Conservation (phyloP, 2,797 vertebrate genomes). For the Sparus aurata region DNA sequence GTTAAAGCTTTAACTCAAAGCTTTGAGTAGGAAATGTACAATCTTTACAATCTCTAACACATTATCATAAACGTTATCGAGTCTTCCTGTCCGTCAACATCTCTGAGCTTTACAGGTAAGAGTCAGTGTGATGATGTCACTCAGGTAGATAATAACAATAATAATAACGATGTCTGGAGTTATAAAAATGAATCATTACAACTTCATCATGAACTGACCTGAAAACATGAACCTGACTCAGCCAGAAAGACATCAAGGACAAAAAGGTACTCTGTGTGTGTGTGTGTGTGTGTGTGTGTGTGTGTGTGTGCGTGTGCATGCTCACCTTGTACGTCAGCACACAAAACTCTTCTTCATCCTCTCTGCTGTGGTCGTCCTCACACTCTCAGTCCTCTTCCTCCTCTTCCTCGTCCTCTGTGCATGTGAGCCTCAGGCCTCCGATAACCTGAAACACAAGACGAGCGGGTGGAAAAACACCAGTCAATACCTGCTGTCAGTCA, state of each 20-base stretch:
- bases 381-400: conserved; percentile 1
- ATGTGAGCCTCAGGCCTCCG: conserved; percentile 5
- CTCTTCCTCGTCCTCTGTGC: conserved; percentile 25
- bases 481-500: conserved; percentile 13
- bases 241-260: no score
- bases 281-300: background rate
- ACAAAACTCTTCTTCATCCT: conserved; percentile 39
- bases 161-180: no score
- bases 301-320: conserved; percentile 6
- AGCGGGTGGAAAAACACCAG: conserved; percentile 20
- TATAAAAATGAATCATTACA: background rate
- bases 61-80: no score
- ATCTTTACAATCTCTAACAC: no score
- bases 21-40: no score
- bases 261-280: background rate
- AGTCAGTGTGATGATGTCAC: no score
- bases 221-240: background rate
- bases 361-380: conserved; percentile 14
- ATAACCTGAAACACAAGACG: conserved; percentile 58
- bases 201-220: background rate
- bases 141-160: no score
- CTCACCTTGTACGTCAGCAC: conserved; percentile 54
- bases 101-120: no score
- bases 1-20: no score
- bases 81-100: no score